phyloP scores from a whole-genome alignment of 2,888 invertebrate species.

The Drosophila picticornis region DNA sequence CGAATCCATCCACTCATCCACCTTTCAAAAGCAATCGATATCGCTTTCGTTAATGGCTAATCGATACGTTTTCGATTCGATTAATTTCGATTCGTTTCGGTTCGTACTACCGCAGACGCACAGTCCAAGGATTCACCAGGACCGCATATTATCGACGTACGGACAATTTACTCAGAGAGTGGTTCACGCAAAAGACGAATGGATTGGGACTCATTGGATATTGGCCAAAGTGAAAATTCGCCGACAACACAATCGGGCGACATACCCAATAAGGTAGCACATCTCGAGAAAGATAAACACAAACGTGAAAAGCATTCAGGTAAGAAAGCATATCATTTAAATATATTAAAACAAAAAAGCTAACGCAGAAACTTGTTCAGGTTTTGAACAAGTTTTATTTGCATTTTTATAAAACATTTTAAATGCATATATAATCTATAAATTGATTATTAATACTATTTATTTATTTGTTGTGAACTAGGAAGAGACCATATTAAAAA shows the following conservation, averaged over 20 bases:
- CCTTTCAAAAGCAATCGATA: constrained; percentile 23
- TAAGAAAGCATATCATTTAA: constrained; percentile 49
- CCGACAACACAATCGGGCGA: constrained; percentile 75
- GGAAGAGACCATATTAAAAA: no score
- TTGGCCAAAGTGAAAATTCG: constrained; percentile 83
- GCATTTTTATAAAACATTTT: background rate
- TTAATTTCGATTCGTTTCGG: constrained; percentile 27
- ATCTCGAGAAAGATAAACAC: constrained; percentile 82
- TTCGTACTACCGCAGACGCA: constrained; percentile 68
- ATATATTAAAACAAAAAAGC: background rate
- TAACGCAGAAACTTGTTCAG: background rate
- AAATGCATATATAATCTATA: background rate
- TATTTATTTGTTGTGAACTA: background rate
- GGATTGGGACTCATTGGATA: constrained; percentile 85
- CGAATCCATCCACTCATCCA: background rate
- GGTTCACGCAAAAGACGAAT: constrained; percentile 85
- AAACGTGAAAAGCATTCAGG: constrained; percentile 83
- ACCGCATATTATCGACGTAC: constrained; percentile 84
- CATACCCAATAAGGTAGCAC: constrained; percentile 68
- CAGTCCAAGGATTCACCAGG: constrained; percentile 83
- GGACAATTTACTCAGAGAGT: constrained; percentile 83
- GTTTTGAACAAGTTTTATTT: background rate
- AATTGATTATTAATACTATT: background rate
- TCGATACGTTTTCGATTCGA: constrained; percentile 34
- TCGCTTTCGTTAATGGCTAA: constrained; percentile 38